Evolutionary conservation across 2,113 vertebrate genomes (phyloP).

Genomic region (Pandion haliaetus): DNA sequence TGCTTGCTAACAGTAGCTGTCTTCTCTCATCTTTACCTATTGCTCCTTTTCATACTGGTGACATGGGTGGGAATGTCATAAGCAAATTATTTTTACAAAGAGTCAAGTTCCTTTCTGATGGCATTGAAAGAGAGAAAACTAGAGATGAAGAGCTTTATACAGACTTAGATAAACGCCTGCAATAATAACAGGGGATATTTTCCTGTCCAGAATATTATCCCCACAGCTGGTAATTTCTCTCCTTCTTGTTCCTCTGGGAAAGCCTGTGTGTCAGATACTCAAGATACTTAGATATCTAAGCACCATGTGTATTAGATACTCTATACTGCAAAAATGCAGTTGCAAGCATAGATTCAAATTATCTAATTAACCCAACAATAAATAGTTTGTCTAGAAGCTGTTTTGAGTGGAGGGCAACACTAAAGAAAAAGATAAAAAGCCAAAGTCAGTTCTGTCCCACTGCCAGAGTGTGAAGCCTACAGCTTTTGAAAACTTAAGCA

Average conservation of each 20-base stretch:
- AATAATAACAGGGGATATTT: not conserved
- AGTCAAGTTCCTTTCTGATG: not conserved
- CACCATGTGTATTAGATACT: not conserved
- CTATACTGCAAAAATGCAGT: not conserved
- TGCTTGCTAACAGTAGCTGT: not conserved
- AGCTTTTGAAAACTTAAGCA: not conserved
- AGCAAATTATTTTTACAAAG: not conserved
- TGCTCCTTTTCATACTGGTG: not conserved
- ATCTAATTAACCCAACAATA: conserved; percentile 7
- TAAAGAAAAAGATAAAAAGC: not conserved
- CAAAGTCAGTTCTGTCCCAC: not conserved
- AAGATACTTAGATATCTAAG: not conserved
- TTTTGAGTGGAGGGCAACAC: not conserved
- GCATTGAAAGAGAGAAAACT: not conserved
- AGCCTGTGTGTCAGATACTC: not conserved
- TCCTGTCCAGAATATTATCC: not conserved
- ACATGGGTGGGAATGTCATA: not conserved
- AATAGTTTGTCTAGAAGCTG: not conserved
- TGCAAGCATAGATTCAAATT: not conserved
- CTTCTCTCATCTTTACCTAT: not conserved
- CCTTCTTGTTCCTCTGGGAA: not conserved
- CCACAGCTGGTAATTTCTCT: not conserved
- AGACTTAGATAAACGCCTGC: not conserved
- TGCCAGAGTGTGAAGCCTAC: not conserved
- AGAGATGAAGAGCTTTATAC: not conserved